Base-by-base conservation (phyloP, 2,888 invertebrate species). In the Papilio gigon region DNA sequence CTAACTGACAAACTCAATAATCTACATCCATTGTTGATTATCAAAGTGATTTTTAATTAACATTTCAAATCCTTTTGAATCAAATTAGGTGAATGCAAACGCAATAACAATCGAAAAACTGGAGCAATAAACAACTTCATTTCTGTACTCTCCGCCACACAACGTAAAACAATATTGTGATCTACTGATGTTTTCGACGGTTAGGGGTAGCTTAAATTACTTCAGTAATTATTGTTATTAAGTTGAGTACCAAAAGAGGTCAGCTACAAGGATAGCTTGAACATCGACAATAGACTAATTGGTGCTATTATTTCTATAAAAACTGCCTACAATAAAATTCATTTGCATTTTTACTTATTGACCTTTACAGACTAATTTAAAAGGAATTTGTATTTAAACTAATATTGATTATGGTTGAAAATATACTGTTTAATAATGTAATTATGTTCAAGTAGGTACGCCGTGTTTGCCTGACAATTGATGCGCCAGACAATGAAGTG, bases 291-390 rank as follows among this genome's bases (percentile, higher is more conserved):
- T 27, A 11, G 1, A 25, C 25, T 50, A 50, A 14, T 6, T 27
- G 53, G 27, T 12, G 27, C 14, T 59, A 44, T 65, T 65, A 59
- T 44, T 44, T 22, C 20, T 25, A n/a, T 67, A 35, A 65, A 37
- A 66, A 60, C 22, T 37, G 17, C n/a, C 25, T 42, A 59, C 59
- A 68, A 68, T 63, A 47, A 58, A 59, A 47, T 68, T 58, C 37
- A 30, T 47, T 58, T 59, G 27, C 58, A 63, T 58, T 35, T 63
- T n/a, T 42, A 47, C 4, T 14, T 59, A 33, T 47, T 27, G 56
- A 67, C 62, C 56, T 68, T 63, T 37, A 6, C 0, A 25, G 5
- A 25, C 0, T n/a, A 1, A 58, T 27, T 30, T 22, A 4, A 53
- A 30, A 53, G 27, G 40, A 62, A 50, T 62, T 42, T 44, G 12